Evolutionary conservation across 2,797 vertebrate species (phyloP), one percentile per base, ranked within the genome.

Genomic region (Propithecus perrieri): DNA sequence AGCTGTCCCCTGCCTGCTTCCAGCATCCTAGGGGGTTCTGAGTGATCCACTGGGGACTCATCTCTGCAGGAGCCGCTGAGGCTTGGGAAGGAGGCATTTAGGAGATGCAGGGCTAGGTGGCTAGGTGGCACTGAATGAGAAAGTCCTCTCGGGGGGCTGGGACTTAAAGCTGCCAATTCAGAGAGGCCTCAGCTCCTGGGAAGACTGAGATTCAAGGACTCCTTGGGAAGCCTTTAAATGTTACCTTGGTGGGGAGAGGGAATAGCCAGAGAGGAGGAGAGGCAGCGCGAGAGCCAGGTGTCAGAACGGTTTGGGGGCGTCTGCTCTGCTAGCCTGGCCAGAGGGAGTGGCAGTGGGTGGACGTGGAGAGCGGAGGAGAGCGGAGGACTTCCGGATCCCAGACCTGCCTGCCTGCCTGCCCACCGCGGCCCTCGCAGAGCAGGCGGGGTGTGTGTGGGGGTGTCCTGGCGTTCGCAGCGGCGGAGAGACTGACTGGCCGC

Each of bases 371-470:
- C n/a, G 38, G 89, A 69, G 72, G 57, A 38, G n/a, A 50, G 18
- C n/a, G 38, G 89, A 69, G 69, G 24, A 59, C 75, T 80, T 72
- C 46, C 38, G 74, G 81, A 35, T 92, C 57, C 81, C 53, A 26
- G 69, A 41, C 74, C 26, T 24, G 65, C 79, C 59, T 59, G 65
- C 79, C 59, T 59, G 61, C 59, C 48, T 1, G 4, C 57, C 46
- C 11, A 0, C 30, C 13, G 2, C 0, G 0, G 79, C 53, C 0
- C 67, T 26, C 0, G 1, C 18, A 63, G 59, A 14, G 46, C 43
- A n/a, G 50, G 14, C 7, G 2, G 69, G 10, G 0, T n/a, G 53
- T 28, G 57, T 4, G 10, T 0, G 22, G 22, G 24, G 20, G 10
- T 26, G 57, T 57, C 33, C 88, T 38, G 50, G 72, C 4, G 0